phyloP scores from a whole-genome alignment of 1,140 invertebrate genomes.

The Drosophila nigrodunni region DNA sequence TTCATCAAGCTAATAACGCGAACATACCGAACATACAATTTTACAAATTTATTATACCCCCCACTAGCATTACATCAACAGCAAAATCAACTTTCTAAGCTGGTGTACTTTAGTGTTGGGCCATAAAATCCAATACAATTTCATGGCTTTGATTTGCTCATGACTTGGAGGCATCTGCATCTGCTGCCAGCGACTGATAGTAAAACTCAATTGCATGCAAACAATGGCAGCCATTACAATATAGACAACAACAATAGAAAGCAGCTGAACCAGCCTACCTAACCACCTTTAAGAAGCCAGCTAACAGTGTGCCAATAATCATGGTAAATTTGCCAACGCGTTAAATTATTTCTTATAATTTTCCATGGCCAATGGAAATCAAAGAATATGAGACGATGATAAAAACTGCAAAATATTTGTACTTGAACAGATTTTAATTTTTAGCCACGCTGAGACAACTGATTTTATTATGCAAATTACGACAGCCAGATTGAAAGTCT shows the following conservation, averaged over 20 bases:
- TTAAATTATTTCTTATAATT: constrained; percentile 67
- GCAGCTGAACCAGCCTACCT: neutral
- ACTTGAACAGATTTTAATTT: neutral
- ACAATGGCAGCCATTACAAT: constrained; percentile 55
- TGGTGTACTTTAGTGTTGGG: constrained; percentile 3
- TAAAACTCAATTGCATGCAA: constrained; percentile 28
- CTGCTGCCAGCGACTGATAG: neutral
- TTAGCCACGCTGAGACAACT: constrained; percentile 1
- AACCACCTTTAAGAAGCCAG: neutral
- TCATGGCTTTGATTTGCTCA: constrained; percentile 46
- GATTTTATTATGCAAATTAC: constrained; percentile 10
- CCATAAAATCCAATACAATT: constrained; percentile 62
- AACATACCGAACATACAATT: too few relatives aligned
- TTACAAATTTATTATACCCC: too few relatives aligned
- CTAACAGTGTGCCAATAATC: constrained; percentile 56
- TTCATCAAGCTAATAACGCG: too few relatives aligned
- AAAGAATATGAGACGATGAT: neutral
- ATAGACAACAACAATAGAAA: constrained; percentile 2
- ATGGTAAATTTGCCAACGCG: constrained; percentile 59
- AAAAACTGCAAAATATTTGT: neutral
- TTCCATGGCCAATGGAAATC: neutral
- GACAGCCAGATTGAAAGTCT: constrained; percentile 1
- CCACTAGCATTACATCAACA: too few relatives aligned
- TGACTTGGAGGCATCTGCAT: neutral
- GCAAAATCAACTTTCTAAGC: too few relatives aligned